Evolutionary conservation across 1,140 invertebrate genomes (phyloP), one percentile per base, ranked within the genome.

Genomic region (Zaprionus tsacasi): DNA sequence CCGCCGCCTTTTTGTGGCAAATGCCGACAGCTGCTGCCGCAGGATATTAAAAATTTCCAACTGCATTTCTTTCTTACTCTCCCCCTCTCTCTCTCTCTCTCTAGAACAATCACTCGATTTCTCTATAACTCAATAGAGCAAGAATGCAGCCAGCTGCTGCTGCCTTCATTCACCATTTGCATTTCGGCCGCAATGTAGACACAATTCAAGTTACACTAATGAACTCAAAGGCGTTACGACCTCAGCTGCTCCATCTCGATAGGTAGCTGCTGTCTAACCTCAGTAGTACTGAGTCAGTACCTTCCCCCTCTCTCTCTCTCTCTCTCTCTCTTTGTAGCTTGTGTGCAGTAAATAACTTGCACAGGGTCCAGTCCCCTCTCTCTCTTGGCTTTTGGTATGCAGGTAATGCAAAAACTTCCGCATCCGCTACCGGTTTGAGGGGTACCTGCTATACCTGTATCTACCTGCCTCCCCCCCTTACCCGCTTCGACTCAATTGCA

Each of bases 21-120:
- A 27, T 57, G 77, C 61, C 79, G 75, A 71, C 85, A 89, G 79
- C 81, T 89, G 85, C 45, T 43, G 71, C 81, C 76, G 71, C 85
- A 85, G 85, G 85, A 89, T 89, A 89, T 90, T 89, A 89, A 89
- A 89, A 89, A 89, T 43, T n/a, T 89, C 70, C 70, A 88, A 70
- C 79, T 87, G 73, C 64, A 87, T 88, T 83, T 73, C 79, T 83
- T 27, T 43, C 54, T 48, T n/a, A n/a, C 38, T 45, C 70, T 78
- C 15, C 10, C n/a, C 6, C 8, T 8, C 38, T 54, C 54, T 48
- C 38, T 45, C 70, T 78, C 15, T 17, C n/a, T 6, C 8, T 8
- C 38, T 54, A 70, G 67, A 48, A 65, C 73, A 74, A 69, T 74
- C 56, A 65, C 69, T 57, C 52, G 56, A 50, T 38, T 63, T 60